These are phyloP conservation scores for Drosophila ohnishii DNA, from an alignment of 1,140 invertebrate genomes.

Conservation along the genomic window DNA sequence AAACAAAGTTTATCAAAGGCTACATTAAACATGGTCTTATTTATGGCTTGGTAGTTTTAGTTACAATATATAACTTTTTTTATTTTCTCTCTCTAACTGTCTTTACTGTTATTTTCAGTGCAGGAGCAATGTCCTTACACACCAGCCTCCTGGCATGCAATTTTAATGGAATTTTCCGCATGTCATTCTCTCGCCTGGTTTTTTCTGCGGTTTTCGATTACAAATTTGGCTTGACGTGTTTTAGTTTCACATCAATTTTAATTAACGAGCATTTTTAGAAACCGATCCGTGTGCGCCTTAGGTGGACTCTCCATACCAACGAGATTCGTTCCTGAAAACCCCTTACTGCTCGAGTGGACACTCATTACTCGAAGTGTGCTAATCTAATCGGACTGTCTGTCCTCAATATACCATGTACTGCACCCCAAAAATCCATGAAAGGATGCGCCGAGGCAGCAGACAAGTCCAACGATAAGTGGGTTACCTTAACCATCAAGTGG, in stretches of 20 bases:
- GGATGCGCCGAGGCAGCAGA: constrained; percentile 18
- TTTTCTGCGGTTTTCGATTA: constrained; percentile 34
- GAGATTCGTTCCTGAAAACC: not conserved
- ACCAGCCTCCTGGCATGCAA: constrained; percentile 32
- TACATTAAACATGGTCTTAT: too few relatives aligned
- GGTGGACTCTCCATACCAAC: not conserved
- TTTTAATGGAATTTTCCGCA: constrained; percentile 64
- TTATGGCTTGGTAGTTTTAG: too few relatives aligned
- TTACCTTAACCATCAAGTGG: constrained; percentile 69
- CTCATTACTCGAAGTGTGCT: constrained; percentile 36
- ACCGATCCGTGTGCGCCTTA: not conserved
- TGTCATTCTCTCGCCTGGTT: constrained; percentile 12
- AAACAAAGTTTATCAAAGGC: too few relatives aligned
- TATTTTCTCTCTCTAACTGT: too few relatives aligned
- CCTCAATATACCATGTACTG: not conserved
- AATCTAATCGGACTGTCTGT: constrained; percentile 41
- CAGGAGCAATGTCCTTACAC: constrained; percentile 3
- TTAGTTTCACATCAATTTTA: constrained; percentile 53
- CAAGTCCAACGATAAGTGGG: constrained; percentile 5
- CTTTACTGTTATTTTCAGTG: too few relatives aligned
- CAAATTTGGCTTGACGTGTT: constrained; percentile 24
- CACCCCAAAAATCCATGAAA: constrained; percentile 3
- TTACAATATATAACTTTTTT: too few relatives aligned
- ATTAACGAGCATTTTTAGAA: constrained; percentile 48
- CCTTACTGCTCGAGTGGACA: constrained; percentile 6